Base-by-base conservation (phyloP, 2,888 invertebrate species). In the Brassicogethes aeneus region DNA sequence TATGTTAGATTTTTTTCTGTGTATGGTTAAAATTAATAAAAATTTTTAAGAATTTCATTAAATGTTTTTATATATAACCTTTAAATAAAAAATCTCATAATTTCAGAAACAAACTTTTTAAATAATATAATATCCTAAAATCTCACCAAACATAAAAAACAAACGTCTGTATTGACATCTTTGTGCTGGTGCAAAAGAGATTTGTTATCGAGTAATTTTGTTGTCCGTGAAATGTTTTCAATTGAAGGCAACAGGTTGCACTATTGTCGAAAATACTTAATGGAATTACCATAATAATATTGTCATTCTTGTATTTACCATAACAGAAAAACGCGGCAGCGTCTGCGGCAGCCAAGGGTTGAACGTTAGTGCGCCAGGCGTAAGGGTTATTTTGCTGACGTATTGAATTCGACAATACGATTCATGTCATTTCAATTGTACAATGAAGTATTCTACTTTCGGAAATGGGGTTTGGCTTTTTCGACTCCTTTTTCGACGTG, bases 241-340 rank as follows among this genome's bases (percentile, higher is more conserved):
- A 65, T 65, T 60, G 60, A 47, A 56, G 52, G 58, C 67, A 67
- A 67, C 67, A 67, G 67, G 67, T 67, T 66, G 66, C 54, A 61
- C 61, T 55, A 66, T 66, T 66, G 64, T 65, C 59, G 59, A 56
- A 61, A 57, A 63, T 61, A 60, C 64, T 67, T 67, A 67, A 66
- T 66, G 61, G 65, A 64, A 67, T 67, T 67, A 66, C 65, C 67
- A 66, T 67, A 66, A 67, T 66, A 67, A 66, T 67, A 67, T 66
- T 67, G 65, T 64, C 67, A 65, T 66, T 66, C 66, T 66, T 67
- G 57, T 61, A 62, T 64, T 64, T 64, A 64, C 63, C 62, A 62
- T 62, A 62, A 62, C 61, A 61, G 59, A 61, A 62, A 60, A 60
- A 61, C 57, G 52, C 56, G 49, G 38, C 33, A 35, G 17, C 33